A percentile compares a stretch with the other conserved stretches of the same genome.
phyloP scores from a whole-genome alignment of 2,888 invertebrate species.

The Archips xylosteana region DNA sequence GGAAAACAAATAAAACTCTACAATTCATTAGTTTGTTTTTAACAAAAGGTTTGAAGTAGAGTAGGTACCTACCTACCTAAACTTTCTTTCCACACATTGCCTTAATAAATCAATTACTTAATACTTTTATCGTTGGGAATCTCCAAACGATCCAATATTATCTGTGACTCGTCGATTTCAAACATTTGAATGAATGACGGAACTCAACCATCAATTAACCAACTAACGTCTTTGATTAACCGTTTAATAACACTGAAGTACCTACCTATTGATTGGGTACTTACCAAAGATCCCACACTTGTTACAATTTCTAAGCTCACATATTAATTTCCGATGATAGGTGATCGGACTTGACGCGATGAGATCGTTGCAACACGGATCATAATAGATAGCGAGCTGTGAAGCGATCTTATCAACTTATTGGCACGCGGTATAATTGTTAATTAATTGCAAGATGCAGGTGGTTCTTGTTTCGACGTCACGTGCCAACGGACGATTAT shows the following conservation, averaged over 20 bases:
- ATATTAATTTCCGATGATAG: conserved; percentile 1
- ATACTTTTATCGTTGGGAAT: neutral
- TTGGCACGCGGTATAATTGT: conserved; percentile 57
- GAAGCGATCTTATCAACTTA: conserved; percentile 45
- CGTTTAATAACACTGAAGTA: neutral
- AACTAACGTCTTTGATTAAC: neutral
- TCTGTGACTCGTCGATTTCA: no score
- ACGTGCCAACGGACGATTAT: conserved; percentile 11
- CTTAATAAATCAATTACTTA: neutral
- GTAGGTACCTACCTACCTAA: neutral
- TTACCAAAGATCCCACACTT: neutral
- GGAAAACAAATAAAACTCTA: conserved; percentile 31
- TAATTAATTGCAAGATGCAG: conserved; percentile 62
- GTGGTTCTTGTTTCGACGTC: conserved; percentile 45
- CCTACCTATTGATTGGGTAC: neutral
- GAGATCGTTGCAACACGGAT: conserved; percentile 20
- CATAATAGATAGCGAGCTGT: conserved; percentile 29
- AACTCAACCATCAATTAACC: no score
- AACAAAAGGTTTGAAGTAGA: neutral
- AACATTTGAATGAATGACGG: no score
- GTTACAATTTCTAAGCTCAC: neutral
- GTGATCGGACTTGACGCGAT: conserved; percentile 10
- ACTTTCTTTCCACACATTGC: conserved; percentile 1
- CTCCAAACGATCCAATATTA: no score
- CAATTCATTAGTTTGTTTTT: conserved; percentile 17